Conservation (phyloP, 2,113 vertebrate genomes). For the Caranx ignobilis region DNA sequence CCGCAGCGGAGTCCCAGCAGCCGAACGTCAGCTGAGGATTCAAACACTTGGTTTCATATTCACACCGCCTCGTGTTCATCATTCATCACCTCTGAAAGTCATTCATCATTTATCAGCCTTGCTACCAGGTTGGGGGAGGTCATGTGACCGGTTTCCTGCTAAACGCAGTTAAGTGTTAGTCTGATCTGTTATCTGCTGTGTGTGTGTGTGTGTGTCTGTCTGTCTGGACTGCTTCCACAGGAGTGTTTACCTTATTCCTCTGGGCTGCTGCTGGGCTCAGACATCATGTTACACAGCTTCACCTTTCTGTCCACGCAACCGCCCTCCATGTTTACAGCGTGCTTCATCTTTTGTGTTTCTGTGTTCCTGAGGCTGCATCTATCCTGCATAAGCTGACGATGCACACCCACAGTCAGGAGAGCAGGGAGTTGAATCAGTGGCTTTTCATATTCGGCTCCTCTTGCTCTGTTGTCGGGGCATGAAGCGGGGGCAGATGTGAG, state of each 20-base stretch:
- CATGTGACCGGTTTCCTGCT: background rate
- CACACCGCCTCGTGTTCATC: background rate
- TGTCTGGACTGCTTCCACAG: no score
- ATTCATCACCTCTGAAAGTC: background rate
- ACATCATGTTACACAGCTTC: background rate
- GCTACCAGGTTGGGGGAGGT: background rate
- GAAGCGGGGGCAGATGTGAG: background rate
- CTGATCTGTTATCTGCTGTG: background rate
- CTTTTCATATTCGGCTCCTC: conserved; percentile 5
- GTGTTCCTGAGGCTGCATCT: conserved; percentile 4
- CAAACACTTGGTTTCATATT: background rate
- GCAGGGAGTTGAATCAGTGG: background rate
- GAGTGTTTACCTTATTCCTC: conserved; percentile 4
- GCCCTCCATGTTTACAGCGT: background rate
- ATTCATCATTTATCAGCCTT: conserved; percentile 1
- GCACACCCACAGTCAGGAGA: background rate
- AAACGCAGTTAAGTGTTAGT: background rate
- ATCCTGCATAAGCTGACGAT: background rate
- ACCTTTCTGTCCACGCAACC: background rate
- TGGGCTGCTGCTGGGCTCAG: conserved; percentile 4
- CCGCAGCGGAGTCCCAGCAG: conserved; percentile 38
- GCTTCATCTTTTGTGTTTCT: background rate
- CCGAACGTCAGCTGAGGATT: background rate
- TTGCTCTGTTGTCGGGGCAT: background rate
- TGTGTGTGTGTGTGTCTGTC: no score